Evolutionary conservation across 2,797 vertebrate genomes (phyloP).

Genomic region (Falco berigora): DNA sequence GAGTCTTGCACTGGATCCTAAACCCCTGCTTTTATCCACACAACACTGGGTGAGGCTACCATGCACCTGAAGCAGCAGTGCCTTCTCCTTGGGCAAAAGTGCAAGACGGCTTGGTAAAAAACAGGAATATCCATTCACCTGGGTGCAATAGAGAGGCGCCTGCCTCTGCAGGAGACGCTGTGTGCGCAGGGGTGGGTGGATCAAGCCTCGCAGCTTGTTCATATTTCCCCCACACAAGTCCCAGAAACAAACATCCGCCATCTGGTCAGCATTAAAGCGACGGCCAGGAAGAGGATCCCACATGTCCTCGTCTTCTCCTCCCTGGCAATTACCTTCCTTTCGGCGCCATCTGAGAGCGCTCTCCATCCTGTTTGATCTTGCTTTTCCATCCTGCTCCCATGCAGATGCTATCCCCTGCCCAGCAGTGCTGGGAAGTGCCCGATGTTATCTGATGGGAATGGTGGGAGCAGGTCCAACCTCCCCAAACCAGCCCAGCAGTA

Average conservation of each 20-base stretch:
- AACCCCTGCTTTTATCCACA: background rate
- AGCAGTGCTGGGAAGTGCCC: background rate
- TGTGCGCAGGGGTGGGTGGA: background rate
- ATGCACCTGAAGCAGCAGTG: background rate
- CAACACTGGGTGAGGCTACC: background rate
- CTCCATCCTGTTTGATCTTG: background rate
- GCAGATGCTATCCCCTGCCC: background rate
- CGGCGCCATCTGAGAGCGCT: background rate
- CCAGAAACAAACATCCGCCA: conserved; percentile 45
- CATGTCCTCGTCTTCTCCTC: conserved; percentile 1
- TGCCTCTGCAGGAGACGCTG: background rate
- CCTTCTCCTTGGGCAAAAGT: background rate
- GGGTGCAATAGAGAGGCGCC: background rate
- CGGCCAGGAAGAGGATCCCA: conserved; percentile 18
- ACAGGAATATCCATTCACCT: background rate
- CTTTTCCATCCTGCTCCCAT: background rate
- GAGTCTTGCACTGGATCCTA: background rate
- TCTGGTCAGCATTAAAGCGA: background rate
- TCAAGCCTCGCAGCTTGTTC: conserved; percentile 14
- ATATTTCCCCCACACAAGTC: background rate
- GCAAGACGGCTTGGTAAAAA: background rate
- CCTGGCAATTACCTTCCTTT: background rate
- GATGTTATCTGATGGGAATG: accelerated
- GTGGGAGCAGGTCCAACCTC: background rate
- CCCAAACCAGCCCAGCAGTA: background rate